These are phyloP conservation scores for Drosophila biarmipes DNA, from an alignment of 1,140 invertebrate species.

Conservation along the genomic window DNA sequence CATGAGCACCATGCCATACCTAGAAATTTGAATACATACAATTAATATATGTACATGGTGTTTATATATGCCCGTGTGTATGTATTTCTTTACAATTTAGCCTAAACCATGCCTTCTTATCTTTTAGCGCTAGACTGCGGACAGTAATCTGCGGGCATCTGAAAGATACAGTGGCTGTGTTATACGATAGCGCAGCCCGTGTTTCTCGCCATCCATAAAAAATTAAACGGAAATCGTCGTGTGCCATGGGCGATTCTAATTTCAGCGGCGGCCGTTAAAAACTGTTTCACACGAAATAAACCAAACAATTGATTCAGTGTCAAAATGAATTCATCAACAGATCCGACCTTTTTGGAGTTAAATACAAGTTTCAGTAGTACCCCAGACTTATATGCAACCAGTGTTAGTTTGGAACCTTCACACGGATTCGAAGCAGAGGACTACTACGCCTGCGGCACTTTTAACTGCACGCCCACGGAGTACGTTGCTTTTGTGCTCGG, in stretches of 20 bases:
- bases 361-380: slow-evolving; percentile 19
- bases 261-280: slow-evolving; percentile 15
- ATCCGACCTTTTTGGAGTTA: slow-evolving; percentile 1
- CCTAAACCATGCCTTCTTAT: slow-evolving; percentile 68
- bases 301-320: neutral
- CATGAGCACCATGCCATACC: slow-evolving; percentile 28
- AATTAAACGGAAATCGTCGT: slow-evolving; percentile 37
- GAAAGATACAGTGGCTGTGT: slow-evolving; percentile 71
- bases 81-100: slow-evolving; percentile 56
- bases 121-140: slow-evolving; percentile 70
- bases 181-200: slow-evolving; percentile 44
- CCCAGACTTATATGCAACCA: slow-evolving; percentile 13
- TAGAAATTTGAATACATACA: slow-evolving; percentile 23
- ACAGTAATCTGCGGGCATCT: slow-evolving; percentile 77
- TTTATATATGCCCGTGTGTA: slow-evolving; percentile 7
- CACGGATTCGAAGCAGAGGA: slow-evolving; percentile 33
- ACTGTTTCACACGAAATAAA: neutral
- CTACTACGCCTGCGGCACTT: slow-evolving; percentile 63
- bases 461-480: slow-evolving; percentile 86
- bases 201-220: slow-evolving; percentile 21
- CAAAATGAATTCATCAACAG: slow-evolving; percentile 21
- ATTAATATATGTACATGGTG: neutral
- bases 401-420: slow-evolving; percentile 9
- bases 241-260: slow-evolving; percentile 17
- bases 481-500: slow-evolving; percentile 85